Conservation (phyloP, 2,113 vertebrate genomes). For the Platysteira castanea region DNA sequence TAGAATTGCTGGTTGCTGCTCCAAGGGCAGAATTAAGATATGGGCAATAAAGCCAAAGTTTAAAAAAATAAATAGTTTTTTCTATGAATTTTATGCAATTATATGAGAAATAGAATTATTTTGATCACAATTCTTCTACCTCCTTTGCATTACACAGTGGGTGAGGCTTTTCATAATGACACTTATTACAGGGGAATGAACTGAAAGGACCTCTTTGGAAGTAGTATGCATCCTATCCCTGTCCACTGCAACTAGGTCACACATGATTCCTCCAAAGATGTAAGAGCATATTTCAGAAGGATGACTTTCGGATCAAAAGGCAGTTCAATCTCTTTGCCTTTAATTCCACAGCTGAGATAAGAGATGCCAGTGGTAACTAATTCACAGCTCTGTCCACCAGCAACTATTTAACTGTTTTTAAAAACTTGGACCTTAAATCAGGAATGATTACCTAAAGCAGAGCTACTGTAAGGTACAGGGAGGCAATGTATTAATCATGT, state of each 20-base stretch:
- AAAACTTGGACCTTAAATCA: not conserved
- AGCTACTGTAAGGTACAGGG: not conserved
- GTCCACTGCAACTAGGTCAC: not conserved
- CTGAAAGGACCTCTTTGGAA: not conserved
- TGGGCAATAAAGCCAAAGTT: not conserved
- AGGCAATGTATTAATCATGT: not conserved
- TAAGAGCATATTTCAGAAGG: conserved; percentile 14
- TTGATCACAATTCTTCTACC: not conserved
- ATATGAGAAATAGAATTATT: not conserved
- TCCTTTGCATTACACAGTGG: not conserved
- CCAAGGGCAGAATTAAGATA: not conserved
- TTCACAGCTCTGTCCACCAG: not conserved
- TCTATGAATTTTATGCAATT: not conserved
- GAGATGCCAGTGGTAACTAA: not conserved
- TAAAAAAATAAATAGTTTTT: not conserved
- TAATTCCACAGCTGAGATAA: not conserved
- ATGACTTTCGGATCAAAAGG: not conserved
- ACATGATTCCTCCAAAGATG: not conserved
- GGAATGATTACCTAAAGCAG: not conserved
- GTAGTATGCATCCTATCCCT: not conserved
- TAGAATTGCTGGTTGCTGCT: not conserved
- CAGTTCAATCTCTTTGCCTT: not conserved
- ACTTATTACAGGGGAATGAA: not conserved
- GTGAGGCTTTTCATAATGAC: not conserved
- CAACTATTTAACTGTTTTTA: not conserved